A percentile compares a stretch with the other conserved stretches of the same genome.
phyloP scores from a whole-genome alignment of 1,140 invertebrate species.

The Drosophila watanabei region DNA sequence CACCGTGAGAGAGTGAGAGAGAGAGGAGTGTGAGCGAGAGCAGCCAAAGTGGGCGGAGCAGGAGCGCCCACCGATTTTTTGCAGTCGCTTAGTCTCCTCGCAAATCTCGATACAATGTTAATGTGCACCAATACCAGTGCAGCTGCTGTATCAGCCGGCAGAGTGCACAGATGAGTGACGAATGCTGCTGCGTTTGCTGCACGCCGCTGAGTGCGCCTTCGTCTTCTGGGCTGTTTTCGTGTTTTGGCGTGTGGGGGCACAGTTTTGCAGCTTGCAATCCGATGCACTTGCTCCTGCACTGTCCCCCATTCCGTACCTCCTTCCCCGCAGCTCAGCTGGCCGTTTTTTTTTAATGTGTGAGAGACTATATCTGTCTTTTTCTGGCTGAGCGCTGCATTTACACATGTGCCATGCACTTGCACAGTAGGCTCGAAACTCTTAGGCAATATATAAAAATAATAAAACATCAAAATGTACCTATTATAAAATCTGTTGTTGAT shows the following conservation, averaged over 20 bases:
- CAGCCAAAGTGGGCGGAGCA: conserved; percentile 60
- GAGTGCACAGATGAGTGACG: conserved; percentile 20
- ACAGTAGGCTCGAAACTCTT: conserved; percentile 29
- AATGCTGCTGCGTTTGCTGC: conserved; percentile 62
- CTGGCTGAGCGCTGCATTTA: conserved; percentile 21
- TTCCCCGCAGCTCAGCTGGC: neutral
- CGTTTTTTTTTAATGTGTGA: neutral
- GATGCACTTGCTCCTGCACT: conserved; percentile 44
- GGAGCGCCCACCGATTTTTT: conserved; percentile 61
- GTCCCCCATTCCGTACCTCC: neutral
- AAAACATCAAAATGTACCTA: neutral
- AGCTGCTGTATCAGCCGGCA: neutral
- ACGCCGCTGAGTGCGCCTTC: conserved; percentile 71
- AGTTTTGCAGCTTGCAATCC: conserved; percentile 43
- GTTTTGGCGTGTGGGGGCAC: conserved; percentile 70
- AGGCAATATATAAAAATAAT: neutral
- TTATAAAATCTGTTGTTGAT: neutral
- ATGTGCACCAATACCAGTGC: conserved; percentile 30
- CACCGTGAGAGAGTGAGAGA: conserved; percentile 21
- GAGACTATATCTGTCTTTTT: conserved; percentile 25
- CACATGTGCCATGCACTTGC: conserved; percentile 42
- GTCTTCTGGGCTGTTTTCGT: conserved; percentile 72
- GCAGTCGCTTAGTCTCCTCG: conserved; percentile 48
- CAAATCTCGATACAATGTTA: conserved; percentile 47
- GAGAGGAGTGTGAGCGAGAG: conserved; percentile 16